Percentiles rank a stretch among this genome's conserved stretches.
phyloP scores from a whole-genome alignment of 2,113 vertebrate genomes.

The Scopus umbretta region DNA sequence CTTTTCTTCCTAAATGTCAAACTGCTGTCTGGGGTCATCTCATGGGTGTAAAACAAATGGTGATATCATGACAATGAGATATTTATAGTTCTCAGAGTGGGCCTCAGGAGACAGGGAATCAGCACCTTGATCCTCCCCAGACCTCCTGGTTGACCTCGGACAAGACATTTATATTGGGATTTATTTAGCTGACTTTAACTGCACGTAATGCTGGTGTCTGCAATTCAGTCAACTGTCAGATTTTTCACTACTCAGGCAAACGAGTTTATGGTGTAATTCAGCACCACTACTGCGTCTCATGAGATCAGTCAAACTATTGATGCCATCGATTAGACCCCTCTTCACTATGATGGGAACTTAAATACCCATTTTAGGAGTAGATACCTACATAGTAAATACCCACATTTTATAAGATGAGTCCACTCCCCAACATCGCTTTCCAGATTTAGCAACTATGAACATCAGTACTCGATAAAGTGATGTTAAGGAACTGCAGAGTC shows the following conservation, averaged over 20 bases:
- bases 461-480: neutral
- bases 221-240: neutral
- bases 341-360: neutral
- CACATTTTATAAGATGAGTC: neutral
- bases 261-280: neutral
- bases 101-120: neutral
- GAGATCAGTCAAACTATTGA: neutral
- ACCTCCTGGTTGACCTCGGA: neutral
- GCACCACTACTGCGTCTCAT: neutral
- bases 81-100: neutral
- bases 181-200: neutral
- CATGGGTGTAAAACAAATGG: neutral
- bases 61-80: neutral
- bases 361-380: neutral
- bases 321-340: neutral
- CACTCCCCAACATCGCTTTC: neutral
- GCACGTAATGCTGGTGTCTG: neutral
- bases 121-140: slow-evolving; percentile 31
- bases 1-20: slow-evolving; percentile 38
- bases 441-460: neutral
- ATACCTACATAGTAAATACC: neutral
- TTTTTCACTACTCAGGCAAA: neutral
- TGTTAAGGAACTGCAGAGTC: neutral
- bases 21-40: neutral
- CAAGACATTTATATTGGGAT: neutral